These are phyloP conservation scores for Dryadula phaetusa DNA, from an alignment of 2,888 invertebrate species.

Conservation along the genomic window DNA sequence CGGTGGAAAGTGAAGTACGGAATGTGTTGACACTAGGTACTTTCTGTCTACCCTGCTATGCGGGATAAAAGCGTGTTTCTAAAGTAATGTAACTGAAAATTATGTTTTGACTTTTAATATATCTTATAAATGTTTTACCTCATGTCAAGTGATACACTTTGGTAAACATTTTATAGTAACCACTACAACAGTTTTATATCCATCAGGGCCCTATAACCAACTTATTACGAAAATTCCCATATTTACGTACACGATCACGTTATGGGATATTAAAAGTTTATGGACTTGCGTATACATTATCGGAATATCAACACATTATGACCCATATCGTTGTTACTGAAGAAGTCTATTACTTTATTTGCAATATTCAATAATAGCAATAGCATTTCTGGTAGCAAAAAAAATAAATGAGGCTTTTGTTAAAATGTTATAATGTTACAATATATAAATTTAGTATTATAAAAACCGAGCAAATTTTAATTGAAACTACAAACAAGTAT, in stretches of 20 bases:
- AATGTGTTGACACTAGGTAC: no score
- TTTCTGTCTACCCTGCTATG: no score
- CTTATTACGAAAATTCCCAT: constrained; percentile 8
- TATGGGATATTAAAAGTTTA: constrained; percentile 50
- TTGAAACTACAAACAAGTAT: constrained; percentile 3
- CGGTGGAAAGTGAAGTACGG: no score
- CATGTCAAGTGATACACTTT: neutral
- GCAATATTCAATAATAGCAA: neutral
- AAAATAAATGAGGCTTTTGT: neutral
- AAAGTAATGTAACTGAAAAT: neutral
- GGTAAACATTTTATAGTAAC: constrained; percentile 7
- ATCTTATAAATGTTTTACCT: no score
- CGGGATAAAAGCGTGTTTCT: no score
- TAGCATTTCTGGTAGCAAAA: neutral
- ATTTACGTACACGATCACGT: constrained; percentile 24
- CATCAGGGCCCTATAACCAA: neutral
- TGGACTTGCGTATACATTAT: constrained; percentile 51
- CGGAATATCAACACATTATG: constrained; percentile 55
- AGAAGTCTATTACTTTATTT: neutral
- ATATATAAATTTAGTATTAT: neutral
- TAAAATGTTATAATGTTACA: neutral
- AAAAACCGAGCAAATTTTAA: constrained; percentile 4
- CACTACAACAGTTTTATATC: constrained; percentile 10
- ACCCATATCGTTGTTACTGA: constrained; percentile 51
- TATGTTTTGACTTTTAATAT: neutral